A percentile compares a stretch with the other conserved stretches of the same genome.
Evolutionary conservation across 2,113 vertebrate genomes (phyloP).

Genomic region (Zosterops borbonicus): DNA sequence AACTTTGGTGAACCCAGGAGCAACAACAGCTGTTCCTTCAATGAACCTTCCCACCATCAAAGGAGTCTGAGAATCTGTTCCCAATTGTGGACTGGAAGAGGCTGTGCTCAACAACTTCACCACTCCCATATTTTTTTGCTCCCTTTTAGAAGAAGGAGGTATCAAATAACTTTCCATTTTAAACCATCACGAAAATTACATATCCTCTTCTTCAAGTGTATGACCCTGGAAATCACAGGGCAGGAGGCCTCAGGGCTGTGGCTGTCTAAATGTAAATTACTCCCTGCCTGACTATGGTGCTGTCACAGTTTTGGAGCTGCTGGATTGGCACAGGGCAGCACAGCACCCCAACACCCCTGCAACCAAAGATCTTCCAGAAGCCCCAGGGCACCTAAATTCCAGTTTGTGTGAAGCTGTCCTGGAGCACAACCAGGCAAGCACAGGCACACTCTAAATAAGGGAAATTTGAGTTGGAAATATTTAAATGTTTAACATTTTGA

Average conservation of each 20-base stretch:
- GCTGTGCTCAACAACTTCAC: neutral
- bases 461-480: neutral
- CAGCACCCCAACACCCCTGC: neutral
- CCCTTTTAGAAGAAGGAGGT: neutral
- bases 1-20: constrained; percentile 17
- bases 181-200: constrained; percentile 47
- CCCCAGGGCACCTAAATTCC: neutral
- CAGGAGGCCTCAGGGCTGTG: neutral
- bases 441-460: neutral
- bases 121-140: neutral
- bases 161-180: constrained; percentile 63
- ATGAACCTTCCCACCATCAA: neutral
- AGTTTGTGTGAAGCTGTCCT: neutral
- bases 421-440: neutral
- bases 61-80: constrained; percentile 37
- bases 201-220: neutral
- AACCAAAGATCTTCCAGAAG: neutral
- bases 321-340: neutral
- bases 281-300: neutral
- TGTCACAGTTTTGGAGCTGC: neutral
- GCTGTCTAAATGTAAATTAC: neutral
- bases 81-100: constrained; percentile 35
- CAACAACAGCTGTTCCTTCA: constrained; percentile 22
- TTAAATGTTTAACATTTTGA: neutral
- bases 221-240: constrained; percentile 24